Conservation (phyloP, 2,113 vertebrate genomes). For the Microtus oregoni region DNA sequence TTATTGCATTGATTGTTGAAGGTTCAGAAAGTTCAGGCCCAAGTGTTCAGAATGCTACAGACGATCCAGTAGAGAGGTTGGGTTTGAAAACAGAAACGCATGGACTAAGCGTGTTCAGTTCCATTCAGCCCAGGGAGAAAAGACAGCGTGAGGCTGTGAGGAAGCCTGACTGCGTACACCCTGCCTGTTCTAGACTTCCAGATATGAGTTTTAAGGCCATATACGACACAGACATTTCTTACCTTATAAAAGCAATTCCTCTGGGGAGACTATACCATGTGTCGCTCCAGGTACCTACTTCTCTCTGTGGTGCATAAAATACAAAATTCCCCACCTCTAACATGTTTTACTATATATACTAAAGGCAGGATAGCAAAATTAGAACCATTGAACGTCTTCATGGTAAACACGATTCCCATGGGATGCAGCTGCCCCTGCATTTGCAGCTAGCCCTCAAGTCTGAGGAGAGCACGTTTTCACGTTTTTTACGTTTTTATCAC, state of each 20-base stretch:
- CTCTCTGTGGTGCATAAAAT: neutral
- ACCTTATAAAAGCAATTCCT: neutral
- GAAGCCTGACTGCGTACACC: neutral
- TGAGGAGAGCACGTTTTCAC: neutral
- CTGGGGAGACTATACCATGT: neutral
- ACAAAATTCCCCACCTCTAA: neutral
- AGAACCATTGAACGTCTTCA: constrained; percentile 10
- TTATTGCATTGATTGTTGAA: neutral
- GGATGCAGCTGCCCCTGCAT: neutral
- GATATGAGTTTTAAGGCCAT: neutral
- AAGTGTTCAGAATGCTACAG: neutral
- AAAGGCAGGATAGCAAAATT: neutral
- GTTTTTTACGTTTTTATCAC: neutral
- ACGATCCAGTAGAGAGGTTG: neutral
- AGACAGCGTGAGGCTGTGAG: neutral
- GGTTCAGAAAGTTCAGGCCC: neutral
- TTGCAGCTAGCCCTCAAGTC: neutral
- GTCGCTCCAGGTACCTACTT: neutral
- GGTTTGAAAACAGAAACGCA: neutral
- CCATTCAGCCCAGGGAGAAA: neutral
- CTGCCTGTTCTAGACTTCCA: neutral
- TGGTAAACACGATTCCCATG: constrained; percentile 37
- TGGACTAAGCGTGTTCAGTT: rapidly evolving
- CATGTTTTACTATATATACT: neutral
- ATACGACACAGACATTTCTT: neutral